Conservation (phyloP, 2,888 invertebrate species). For the Frankliniella intonsa region DNA sequence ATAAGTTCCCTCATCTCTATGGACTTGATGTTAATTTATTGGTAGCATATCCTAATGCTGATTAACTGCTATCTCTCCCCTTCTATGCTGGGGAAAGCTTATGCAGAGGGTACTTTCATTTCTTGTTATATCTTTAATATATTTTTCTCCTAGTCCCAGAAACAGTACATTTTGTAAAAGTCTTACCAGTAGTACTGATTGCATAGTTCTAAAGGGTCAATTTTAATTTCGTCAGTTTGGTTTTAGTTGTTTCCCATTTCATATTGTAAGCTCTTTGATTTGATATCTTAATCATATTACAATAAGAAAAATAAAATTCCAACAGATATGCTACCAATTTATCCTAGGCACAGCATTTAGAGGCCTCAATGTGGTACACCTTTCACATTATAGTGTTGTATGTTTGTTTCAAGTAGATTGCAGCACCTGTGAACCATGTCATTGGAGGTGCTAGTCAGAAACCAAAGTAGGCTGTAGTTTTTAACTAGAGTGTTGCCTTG, state of each 20-base stretch:
- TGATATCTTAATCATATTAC: too few relatives aligned
- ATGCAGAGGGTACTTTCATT: not conserved
- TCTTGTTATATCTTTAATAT: not conserved
- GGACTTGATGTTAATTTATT: not conserved
- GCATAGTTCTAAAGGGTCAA: too few relatives aligned
- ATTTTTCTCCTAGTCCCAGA: not conserved
- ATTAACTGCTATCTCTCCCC: not conserved
- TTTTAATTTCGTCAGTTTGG: too few relatives aligned
- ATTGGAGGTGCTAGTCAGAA: constrained; percentile 19
- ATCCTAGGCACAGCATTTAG: not conserved
- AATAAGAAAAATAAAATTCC: too few relatives aligned
- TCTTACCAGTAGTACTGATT: too few relatives aligned
- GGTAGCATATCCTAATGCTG: not conserved
- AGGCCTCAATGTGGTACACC: not conserved
- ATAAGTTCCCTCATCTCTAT: not conserved
- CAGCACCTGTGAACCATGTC: constrained; percentile 24
- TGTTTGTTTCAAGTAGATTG: not conserved
- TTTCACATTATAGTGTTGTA: constrained; percentile 4
- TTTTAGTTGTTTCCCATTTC: too few relatives aligned
- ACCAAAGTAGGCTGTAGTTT: constrained; percentile 18
- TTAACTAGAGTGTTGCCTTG: constrained; percentile 20
- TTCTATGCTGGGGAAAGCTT: not conserved
- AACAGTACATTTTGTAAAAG: too few relatives aligned
- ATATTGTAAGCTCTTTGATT: too few relatives aligned
- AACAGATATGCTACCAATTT: not conserved